A percentile compares a stretch with the other conserved stretches of the same genome.
phyloP scores from a whole-genome alignment of 1,140 invertebrate genomes.

The Drosophila varians region DNA sequence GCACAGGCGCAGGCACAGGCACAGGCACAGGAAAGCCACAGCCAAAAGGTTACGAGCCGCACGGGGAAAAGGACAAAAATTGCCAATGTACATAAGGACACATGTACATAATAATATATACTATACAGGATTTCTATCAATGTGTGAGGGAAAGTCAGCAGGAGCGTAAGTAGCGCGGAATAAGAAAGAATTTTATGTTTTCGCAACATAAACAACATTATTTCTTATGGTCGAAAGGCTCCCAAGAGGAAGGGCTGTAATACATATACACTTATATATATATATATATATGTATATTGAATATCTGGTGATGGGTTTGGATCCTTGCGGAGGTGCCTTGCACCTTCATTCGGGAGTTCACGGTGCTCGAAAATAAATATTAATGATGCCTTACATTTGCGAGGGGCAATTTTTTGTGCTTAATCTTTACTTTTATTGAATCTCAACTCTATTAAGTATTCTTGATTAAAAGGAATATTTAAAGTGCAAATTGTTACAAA shows the following conservation, averaged over 20 bases:
- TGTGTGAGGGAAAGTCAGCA: slow-evolving; percentile 5
- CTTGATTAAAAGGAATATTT: too few species aligned
- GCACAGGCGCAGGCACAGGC: slow-evolving; percentile 10
- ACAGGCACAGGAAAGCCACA: slow-evolving; percentile 41
- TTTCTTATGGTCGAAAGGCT: slow-evolving; percentile 70
- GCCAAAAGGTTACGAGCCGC: slow-evolving; percentile 30
- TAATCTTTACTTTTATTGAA: too few species aligned
- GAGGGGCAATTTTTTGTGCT: too few species aligned
- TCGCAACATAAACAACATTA: slow-evolving; percentile 82
- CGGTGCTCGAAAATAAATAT: slow-evolving; percentile 44
- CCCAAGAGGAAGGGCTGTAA: slow-evolving; percentile 7
- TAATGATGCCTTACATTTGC: slow-evolving; percentile 30
- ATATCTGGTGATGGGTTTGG: slow-evolving; percentile 7
- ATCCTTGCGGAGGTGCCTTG: slow-evolving; percentile 15
- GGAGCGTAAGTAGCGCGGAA: slow-evolving; percentile 40
- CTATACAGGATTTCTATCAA: background rate
- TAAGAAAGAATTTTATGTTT: slow-evolving; percentile 74
- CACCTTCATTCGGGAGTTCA: slow-evolving; percentile 57
- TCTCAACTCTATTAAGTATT: too few species aligned
- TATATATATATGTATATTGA: background rate
- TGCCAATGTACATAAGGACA: slow-evolving; percentile 46
- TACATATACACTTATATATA: too few species aligned
- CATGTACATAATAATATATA: slow-evolving; percentile 25
- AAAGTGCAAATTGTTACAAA: too few species aligned
- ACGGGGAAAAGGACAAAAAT: slow-evolving; percentile 72